phyloP scores from a whole-genome alignment of 2,797 vertebrate species.

The Sparus aurata region DNA sequence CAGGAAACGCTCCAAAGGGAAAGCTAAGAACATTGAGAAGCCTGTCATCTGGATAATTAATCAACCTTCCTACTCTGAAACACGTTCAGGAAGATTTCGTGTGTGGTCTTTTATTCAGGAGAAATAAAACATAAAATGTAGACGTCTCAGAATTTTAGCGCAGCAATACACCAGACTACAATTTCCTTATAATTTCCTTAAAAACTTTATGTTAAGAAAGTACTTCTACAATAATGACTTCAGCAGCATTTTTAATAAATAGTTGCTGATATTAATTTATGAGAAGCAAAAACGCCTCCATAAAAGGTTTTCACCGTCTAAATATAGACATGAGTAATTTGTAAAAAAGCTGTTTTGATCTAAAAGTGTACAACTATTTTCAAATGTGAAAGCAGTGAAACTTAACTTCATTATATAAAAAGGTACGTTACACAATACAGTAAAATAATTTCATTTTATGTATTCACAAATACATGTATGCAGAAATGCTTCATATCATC shows the following conservation, averaged over 20 bases:
- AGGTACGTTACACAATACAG: slow-evolving; percentile 6
- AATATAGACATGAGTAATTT: slow-evolving; percentile 35
- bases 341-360: slow-evolving; percentile 17
- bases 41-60: slow-evolving; percentile 23
- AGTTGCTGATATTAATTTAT: not conserved
- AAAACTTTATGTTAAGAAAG: slow-evolving; percentile 11
- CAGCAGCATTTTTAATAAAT: slow-evolving; percentile 9
- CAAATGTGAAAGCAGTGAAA: slow-evolving; percentile 14
- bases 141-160: not conserved
- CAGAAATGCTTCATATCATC: slow-evolving; percentile 29
- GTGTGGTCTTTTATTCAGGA: slow-evolving; percentile 20
- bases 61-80: not conserved
- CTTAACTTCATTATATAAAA: slow-evolving; percentile 2
- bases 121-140: not conserved
- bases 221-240: not conserved
- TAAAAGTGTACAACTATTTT: not conserved
- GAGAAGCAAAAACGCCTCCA: slow-evolving; percentile 39
- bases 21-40: slow-evolving; percentile 9
- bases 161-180: slow-evolving; percentile 3
- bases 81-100: slow-evolving; percentile 10
- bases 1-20: slow-evolving; percentile 30
- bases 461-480: slow-evolving; percentile 24
- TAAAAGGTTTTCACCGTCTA: slow-evolving; percentile 19
- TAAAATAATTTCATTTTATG: slow-evolving; percentile 29
- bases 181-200: not conserved